A percentile compares a stretch with the other conserved stretches of the same genome.
phyloP scores from a whole-genome alignment of 2,113 vertebrate species.

The Amblyopsis rosae region DNA sequence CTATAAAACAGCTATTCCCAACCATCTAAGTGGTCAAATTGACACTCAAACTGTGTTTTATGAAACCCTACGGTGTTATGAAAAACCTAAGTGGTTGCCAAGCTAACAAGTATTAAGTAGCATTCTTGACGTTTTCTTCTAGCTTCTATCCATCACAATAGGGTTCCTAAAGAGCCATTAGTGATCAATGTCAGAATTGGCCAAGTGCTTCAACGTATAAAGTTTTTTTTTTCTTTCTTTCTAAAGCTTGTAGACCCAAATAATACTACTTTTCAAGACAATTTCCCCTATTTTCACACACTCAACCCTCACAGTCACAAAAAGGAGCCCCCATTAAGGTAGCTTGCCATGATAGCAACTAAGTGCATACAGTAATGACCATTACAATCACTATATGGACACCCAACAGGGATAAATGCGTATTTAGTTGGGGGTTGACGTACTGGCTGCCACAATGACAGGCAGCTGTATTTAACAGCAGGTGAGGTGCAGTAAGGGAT shows the following conservation, averaged over 20 bases:
- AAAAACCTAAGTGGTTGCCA: background rate
- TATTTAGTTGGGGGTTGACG: background rate
- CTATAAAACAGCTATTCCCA: slow-evolving; percentile 14
- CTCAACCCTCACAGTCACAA: no score
- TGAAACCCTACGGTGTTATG: slow-evolving; percentile 9
- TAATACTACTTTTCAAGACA: no score
- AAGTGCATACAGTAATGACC: background rate
- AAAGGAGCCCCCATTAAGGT: no score
- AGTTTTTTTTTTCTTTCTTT: no score
- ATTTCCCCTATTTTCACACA: no score
- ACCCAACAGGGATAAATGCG: background rate
- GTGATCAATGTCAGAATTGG: no score
- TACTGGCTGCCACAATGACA: slow-evolving; percentile 11
- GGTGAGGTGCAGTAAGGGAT: slow-evolving; percentile 10
- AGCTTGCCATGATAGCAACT: no score
- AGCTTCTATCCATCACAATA: background rate
- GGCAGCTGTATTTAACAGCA: slow-evolving; percentile 38
- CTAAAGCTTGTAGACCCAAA: no score
- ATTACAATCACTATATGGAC: background rate
- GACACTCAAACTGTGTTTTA: slow-evolving; percentile 15
- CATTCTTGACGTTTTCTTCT: background rate
- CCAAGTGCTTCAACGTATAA: no score
- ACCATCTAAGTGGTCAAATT: slow-evolving; percentile 18
- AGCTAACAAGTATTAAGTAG: background rate
- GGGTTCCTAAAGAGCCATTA: no score